Base-by-base conservation (phyloP, 2,797 vertebrate species). In the Cynodonichthys magdalenae region DNA sequence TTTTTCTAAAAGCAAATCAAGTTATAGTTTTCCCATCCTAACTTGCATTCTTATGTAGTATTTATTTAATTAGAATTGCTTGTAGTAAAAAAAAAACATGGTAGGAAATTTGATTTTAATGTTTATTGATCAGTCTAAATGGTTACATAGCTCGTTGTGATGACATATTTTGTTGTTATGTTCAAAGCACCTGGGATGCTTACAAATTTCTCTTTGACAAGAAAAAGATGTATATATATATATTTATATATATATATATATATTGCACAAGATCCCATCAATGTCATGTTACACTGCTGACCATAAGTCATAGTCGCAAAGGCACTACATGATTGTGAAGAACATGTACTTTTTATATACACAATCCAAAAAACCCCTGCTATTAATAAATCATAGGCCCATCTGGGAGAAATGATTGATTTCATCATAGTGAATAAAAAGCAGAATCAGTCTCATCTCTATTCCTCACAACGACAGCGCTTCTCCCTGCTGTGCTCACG, bases 381-480 rank as follows among this genome's bases (percentile, higher is more conserved):
- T 86, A 80, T 87, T 87, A 74, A 71, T 87, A 83, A 87, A 86
- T 86, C 80, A 83, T 28, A 66, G 59, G 39, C 70, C 79, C 75
- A 63, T 87, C 70, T 75, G 80, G 75, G 76, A 82, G 59, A 61
- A 44, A 59, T 88, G 86, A 89, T 87, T 82, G 86, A 89, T 87
- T 82, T 80, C 75, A 87, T 81, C 17, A 54, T 50, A 27, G 75
- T 78, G 74, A 81, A 71, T 81, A 73, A 87, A 85, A 82, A 71
- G 73, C 80, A 68, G 62, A 78, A 75, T 80, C 69, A 65, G 75
- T 66, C 60, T 71, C 1, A 48, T 66, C 54, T 73, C 52, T 68
- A 17, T 77, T 73, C 63, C 63, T 63, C 69, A 52, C 50, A 66
- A 61, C 61, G 73, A 56, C 31, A 65, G 69, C 63, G 47, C 68